Base-by-base conservation (phyloP, 2,888 invertebrate genomes). In the Abrostola triplasia region DNA sequence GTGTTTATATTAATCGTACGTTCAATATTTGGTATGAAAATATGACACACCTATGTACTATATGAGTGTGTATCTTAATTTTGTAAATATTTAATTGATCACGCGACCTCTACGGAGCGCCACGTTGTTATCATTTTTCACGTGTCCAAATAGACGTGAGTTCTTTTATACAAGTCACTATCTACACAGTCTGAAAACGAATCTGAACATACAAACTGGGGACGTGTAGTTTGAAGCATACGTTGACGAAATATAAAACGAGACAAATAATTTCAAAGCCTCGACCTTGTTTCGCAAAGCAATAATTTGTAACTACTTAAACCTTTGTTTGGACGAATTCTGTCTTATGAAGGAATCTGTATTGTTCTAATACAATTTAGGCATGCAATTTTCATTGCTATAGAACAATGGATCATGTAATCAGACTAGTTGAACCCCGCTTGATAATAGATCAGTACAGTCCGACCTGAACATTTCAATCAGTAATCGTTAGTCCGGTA, bases 401-500 rank as follows among this genome's bases (percentile, higher is more conserved):
- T 24, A 2, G 4, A 24, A 24, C 24, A 24, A 24, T 24, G 24
- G 24, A 24, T 24, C 24, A 24, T 24, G 24, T 24, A 24, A 24
- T 24, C 24, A 24, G 24, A 24, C 24, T 24, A 24, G 24, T 24
- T 24, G 8, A 44, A 44, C 4, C 12, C 8, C 12, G 13, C 12
- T 13, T 12, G 12, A 44, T 8, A 13, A 41, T n/a, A 0, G 5
- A 47, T 40, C 59, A 47, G 55, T 59, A 48, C 37, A 64, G 59
- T 12, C 40, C 11, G 10, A 10, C 36, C 41, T 8, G 44, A 47
- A 44, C 11, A 4, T 42, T 59, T 49, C 37, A 49, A 54, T 55
- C 24, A 59, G 49, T 52, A 75, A 75, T 70, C 52, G 64, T 60
- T 58, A 64, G 62, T 70, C 67, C 58, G n/a, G 36, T 77, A 77